Conservation (phyloP, 2,113 vertebrate species). For the Dermatemys mawii region DNA sequence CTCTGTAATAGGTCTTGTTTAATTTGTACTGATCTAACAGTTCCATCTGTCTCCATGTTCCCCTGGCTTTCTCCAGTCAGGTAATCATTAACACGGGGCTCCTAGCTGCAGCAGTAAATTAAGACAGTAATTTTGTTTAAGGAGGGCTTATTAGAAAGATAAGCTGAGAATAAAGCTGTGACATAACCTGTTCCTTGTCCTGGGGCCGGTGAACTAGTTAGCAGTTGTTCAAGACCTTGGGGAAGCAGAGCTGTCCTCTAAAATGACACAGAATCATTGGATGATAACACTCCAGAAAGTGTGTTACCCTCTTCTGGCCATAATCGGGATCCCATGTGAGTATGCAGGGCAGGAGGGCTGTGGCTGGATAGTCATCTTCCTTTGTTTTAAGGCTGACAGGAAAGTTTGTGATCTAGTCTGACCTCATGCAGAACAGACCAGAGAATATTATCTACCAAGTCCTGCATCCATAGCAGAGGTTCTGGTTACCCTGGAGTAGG, state of each 20-base stretch:
- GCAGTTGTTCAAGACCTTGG: not conserved
- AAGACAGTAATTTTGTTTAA: not conserved
- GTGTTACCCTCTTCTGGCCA: conserved; percentile 71
- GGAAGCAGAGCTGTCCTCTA: not conserved
- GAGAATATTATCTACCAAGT: not conserved
- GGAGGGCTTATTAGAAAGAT: not conserved
- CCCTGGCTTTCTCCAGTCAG: not conserved
- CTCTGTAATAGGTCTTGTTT: not conserved
- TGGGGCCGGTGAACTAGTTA: not conserved
- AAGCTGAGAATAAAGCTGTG: not conserved
- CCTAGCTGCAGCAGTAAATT: not conserved
- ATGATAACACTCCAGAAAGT: conserved; percentile 73
- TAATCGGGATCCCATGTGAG: conserved; percentile 77
- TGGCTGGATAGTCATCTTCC: not conserved
- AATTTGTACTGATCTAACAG: not conserved
- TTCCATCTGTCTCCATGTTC: not conserved
- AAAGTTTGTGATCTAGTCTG: not conserved
- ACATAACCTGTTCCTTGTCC: not conserved
- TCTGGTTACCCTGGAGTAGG: not conserved
- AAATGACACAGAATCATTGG: conserved; percentile 65
- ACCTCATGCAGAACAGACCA: not conserved
- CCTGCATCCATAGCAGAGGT: not conserved
- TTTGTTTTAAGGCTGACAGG: not conserved
- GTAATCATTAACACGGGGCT: not conserved
- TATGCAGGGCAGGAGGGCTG: not conserved